A percentile compares a stretch with the other conserved stretches of the same genome.
phyloP scores from a whole-genome alignment of 64 coral and sea anemone species.

The Montipora efflorescens region DNA sequence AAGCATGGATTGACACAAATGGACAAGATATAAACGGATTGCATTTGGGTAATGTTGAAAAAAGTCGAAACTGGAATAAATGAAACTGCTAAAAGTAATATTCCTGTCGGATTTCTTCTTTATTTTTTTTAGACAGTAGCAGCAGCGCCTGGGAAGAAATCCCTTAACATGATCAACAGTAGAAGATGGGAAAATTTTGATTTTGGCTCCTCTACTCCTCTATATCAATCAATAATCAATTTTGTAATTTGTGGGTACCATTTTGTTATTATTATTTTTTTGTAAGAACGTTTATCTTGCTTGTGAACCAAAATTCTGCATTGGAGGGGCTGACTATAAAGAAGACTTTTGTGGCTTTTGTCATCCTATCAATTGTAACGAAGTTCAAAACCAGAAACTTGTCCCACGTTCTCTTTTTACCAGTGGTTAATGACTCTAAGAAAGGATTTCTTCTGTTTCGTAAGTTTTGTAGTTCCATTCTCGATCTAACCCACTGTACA shows the following conservation, averaged over 20 bases:
- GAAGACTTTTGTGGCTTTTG: too few relatives aligned
- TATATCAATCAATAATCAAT: not conserved
- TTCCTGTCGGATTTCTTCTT: not conserved
- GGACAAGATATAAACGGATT: too few relatives aligned
- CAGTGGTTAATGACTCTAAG: not conserved
- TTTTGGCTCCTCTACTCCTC: not conserved
- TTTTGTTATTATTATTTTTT: too few relatives aligned
- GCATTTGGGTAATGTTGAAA: not conserved
- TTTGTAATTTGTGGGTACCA: not conserved
- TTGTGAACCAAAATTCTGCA: not conserved
- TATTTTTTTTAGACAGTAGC: not conserved
- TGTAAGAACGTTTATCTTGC: not conserved
- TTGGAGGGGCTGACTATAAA: too few relatives aligned
- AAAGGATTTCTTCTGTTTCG: not conserved
- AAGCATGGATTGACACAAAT: too few relatives aligned
- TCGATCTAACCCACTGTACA: not conserved
- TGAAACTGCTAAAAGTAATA: too few relatives aligned
- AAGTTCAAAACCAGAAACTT: too few relatives aligned
- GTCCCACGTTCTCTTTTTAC: not conserved
- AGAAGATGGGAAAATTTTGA: not conserved
- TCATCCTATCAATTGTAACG: too few relatives aligned
- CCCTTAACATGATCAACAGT: not conserved
- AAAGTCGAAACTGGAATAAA: too few relatives aligned
- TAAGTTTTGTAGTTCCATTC: not conserved
- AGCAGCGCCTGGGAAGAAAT: not conserved